Base-by-base conservation (phyloP, 2,888 invertebrate genomes). In the Nemotelus pantherinus region DNA sequence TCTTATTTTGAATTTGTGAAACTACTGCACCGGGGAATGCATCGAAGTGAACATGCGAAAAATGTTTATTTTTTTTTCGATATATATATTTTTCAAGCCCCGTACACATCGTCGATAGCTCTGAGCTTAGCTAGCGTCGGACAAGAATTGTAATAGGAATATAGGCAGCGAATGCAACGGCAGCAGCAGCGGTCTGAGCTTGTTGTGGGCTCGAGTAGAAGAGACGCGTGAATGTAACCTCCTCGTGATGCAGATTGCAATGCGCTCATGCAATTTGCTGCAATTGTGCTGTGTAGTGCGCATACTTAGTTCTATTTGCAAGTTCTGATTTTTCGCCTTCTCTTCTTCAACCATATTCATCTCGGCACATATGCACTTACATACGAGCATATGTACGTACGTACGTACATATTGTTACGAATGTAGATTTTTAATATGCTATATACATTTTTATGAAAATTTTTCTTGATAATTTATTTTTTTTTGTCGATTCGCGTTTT, bases 271-370 rank as follows among this genome's bases (percentile, higher is more conserved):
- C 44, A 68, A 68, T 68, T 48, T 68, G 68, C 53, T 70, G 70
- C 70, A 70, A 70, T 70, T 70, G 70, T 47, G 25, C 25, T 25
- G 25, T 25, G 25, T 25, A 25, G 25, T 41, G 65, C 65, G 65
- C 53, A 53, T 47, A 70, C 53, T 70, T 70, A 68, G 68, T 68
- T 68, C 53, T 70, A 70, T 53, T 70, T 70, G 70, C 70, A 70
- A 55, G 43, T 70, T 70, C 70, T 70, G 63, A 55, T 70, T 70
- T 68, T 55, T 55, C 70, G 3, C 43, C 63, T n/a, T 63, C 63
- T 63, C 43, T 9, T 39, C 25, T 43, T 39, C 25, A 25, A 25
- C 25, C 25, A 25, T 25, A 25, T 25, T 25, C 25, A 25, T 25
- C 63, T 41, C 43, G 63, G 43, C 63, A 43, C 63, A 63, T 43